Conservation (phyloP, 2,113 vertebrate species). For the Thermophis baileyi region DNA sequence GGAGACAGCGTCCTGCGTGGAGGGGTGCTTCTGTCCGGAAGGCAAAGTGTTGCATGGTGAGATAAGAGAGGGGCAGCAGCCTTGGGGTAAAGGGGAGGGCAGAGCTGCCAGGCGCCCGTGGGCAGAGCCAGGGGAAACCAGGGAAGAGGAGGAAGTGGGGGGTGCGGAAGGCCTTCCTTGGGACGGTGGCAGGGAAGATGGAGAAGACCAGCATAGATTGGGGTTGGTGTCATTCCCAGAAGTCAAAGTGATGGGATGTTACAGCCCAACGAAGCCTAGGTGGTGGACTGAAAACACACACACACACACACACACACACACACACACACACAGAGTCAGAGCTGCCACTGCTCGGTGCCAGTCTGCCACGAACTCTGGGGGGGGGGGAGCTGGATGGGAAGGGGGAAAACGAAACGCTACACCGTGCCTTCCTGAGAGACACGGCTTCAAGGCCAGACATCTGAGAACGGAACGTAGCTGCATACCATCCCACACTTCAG, state of each 20-base stretch:
- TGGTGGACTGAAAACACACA: background rate
- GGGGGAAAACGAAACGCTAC: too few relatives aligned
- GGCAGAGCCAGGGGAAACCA: background rate
- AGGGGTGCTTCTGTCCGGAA: conserved; percentile 86
- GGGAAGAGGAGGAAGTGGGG: background rate
- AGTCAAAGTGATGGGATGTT: background rate
- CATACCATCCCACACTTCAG: too few relatives aligned
- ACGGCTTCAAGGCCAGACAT: too few relatives aligned
- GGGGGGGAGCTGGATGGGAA: too few relatives aligned
- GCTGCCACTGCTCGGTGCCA: too few relatives aligned
- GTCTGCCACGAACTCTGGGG: too few relatives aligned
- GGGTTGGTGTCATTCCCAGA: background rate
- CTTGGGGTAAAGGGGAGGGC: too few relatives aligned
- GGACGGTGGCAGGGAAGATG: background rate
- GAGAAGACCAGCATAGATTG: background rate
- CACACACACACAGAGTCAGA: too few relatives aligned
- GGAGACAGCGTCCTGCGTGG: conserved; percentile 72
- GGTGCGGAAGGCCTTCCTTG: background rate
- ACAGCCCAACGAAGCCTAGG: fast-evolving
- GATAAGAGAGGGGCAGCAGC: background rate
- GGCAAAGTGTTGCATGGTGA: conserved; percentile 76
- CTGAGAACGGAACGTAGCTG: too few relatives aligned
- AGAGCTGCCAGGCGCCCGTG: fast-evolving
- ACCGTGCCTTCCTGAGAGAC: too few relatives aligned
- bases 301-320: too few relatives aligned